Conservation (phyloP, 2,797 vertebrate species). For the Luscinia luscinia region DNA sequence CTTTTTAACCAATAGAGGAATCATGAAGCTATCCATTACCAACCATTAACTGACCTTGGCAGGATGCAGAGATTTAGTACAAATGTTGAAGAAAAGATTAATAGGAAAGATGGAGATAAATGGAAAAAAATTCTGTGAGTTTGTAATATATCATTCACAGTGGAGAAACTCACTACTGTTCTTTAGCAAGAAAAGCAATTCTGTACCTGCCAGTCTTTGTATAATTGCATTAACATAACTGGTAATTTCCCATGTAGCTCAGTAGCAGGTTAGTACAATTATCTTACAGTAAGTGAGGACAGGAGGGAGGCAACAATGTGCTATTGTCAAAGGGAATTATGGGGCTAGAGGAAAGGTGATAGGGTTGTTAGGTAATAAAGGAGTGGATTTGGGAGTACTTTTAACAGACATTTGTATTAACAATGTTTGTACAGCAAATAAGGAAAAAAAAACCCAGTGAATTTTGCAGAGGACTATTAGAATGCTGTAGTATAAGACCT, state of each 20-base stretch:
- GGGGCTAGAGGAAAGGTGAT: neutral
- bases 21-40: neutral
- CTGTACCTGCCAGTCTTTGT: neutral
- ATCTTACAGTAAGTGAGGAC: neutral
- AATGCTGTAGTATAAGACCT: neutral
- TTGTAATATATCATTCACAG: neutral
- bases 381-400: neutral
- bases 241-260: neutral
- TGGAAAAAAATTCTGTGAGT: neutral
- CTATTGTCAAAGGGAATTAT: neutral
- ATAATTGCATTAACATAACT: neutral
- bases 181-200: neutral
- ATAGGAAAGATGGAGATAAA: neutral
- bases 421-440: neutral
- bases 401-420: neutral
- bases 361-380: neutral
- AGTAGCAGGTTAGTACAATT: neutral
- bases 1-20: neutral
- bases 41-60: neutral
- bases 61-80: neutral
- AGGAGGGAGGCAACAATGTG: neutral
- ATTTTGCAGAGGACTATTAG: neutral
- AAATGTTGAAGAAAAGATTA: neutral
- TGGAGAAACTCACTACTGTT: neutral
- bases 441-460: neutral